Conservation (phyloP, 2,113 vertebrate species). For the Arizona elegans region DNA sequence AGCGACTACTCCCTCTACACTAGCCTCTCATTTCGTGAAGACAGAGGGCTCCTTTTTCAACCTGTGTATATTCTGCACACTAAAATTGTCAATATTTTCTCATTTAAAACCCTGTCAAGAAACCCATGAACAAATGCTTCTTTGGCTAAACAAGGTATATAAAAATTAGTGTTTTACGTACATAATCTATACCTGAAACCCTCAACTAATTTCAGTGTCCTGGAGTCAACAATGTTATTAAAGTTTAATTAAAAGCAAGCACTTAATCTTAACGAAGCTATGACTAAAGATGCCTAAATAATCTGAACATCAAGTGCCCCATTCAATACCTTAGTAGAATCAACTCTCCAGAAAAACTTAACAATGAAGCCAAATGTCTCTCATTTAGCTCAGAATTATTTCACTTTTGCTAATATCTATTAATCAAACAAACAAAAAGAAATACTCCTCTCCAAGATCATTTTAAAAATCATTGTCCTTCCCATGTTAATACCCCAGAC, state of each 20-base stretch:
- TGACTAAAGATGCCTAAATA: neutral
- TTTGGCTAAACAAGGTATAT: neutral
- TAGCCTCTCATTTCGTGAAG: neutral
- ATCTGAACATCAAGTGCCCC: neutral
- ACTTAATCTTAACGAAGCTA: neutral
- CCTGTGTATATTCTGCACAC: neutral
- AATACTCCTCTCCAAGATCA: neutral
- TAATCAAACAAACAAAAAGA: neutral
- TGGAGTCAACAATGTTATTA: neutral
- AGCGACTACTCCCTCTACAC: neutral
- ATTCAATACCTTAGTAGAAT: neutral
- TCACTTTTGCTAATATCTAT: neutral
- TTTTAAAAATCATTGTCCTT: neutral
- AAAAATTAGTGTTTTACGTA: neutral
- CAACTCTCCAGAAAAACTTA: neutral
- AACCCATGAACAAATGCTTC: neutral
- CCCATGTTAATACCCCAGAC: neutral
- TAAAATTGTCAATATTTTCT: neutral
- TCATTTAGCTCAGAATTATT: neutral
- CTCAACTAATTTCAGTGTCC: neutral
- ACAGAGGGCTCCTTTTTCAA: neutral
- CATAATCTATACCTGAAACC: neutral
- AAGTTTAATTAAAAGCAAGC: constrained; percentile 6
- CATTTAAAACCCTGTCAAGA: neutral
- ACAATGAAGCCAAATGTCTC: neutral